phyloP scores from a whole-genome alignment of 64 coral and sea anemone genomes.

The Catalaphyllia jardinei region DNA sequence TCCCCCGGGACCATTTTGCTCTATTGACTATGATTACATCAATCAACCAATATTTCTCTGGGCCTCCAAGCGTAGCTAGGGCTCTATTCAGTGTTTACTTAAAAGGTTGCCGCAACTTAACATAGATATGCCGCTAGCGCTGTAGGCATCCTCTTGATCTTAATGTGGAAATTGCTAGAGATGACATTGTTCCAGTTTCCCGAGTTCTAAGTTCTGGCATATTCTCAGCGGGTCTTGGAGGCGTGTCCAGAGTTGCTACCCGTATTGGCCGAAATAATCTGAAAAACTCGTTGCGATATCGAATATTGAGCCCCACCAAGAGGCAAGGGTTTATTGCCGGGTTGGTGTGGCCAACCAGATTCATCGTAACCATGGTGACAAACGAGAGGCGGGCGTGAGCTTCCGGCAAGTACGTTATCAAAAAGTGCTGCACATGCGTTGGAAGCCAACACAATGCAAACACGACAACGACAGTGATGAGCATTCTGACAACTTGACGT shows the following conservation, averaged over 20 bases:
- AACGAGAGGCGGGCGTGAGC: not conserved
- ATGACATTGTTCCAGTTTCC: not conserved
- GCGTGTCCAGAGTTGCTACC: not conserved
- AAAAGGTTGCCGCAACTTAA: no score
- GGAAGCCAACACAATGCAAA: conserved; percentile 3
- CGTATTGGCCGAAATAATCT: not conserved
- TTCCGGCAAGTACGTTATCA: not conserved
- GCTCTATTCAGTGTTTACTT: no score
- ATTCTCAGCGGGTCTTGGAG: not conserved
- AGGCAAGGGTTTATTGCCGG: not conserved
- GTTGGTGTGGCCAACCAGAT: not conserved
- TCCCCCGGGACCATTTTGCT: no score
- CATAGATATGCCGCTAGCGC: no score
- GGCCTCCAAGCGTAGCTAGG: no score
- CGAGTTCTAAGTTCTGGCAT: not conserved
- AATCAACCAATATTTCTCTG: no score
- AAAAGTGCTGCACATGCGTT: not conserved
- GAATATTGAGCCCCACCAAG: not conserved
- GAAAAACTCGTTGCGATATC: not conserved
- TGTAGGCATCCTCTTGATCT: not conserved
- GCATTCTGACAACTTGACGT: not conserved
- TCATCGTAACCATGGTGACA: not conserved
- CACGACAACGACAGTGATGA: not conserved
- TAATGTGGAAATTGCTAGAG: not conserved
- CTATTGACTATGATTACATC: no score